Base-by-base conservation (phyloP, 2,797 vertebrate species). In the Neoniphon sammara region DNA sequence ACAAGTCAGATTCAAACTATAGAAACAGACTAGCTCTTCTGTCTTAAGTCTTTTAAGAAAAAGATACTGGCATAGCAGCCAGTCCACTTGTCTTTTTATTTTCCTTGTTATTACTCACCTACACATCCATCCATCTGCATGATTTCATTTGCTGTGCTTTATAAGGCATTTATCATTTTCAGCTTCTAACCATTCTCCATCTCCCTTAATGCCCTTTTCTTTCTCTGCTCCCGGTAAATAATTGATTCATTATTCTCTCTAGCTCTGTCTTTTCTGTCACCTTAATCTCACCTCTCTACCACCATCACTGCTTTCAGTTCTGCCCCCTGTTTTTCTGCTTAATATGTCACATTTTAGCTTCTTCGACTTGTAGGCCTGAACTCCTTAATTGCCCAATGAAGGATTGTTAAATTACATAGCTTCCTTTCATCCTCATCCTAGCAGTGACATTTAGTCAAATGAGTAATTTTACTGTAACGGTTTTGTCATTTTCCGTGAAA, bases 361-460 rank as follows among this genome's bases (percentile, higher is more conserved):
- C 80, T 36, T 42, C 69, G 54, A 30, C 59, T 60, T 84, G 60
- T 66, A 59, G 63, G 50, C 56, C 62, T 77, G 69, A 83, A 85
- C 83, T 84, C 73, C 64, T 66, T 86, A 92, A 91, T 90, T 89
- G 85, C 75, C 70, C 66, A 49, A 70, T 82, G 56, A 83, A 73
- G 75, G 77, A 83, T 66, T 80, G 83, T 90, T 82, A 74, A 53
- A 77, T 67, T 80, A 58, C 56, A 67, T 65, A 68, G 64, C 79
- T 56, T 70, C 67, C 52, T 70, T 59, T 82, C 60, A 42, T 81
- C 53, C 61, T 62, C 52, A 53, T 65, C 65, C 65, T 70, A 63
- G 53, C 84, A 50, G 73, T 88, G 88, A 85, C 90, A 90, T 93
- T 93, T 90, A 85, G 57, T 81, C 75, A 85, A 91, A 90, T 81